phyloP scores from a whole-genome alignment of 2,797 vertebrate genomes.

The Vipera ursinii region DNA sequence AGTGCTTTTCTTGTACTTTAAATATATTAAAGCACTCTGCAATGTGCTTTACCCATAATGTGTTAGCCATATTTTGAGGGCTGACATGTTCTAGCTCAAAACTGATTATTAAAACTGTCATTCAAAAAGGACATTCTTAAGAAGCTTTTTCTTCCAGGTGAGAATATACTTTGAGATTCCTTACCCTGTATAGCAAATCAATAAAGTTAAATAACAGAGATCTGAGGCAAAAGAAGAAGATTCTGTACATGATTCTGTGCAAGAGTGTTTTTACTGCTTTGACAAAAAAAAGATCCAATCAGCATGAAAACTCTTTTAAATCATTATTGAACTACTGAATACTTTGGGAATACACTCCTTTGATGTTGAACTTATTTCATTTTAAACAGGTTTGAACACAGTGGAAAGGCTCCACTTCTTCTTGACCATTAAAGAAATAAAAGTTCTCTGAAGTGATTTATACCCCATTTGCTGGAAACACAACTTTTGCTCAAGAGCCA shows the following conservation, averaged over 20 bases:
- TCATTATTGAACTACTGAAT: conserved; percentile 1
- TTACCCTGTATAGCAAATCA: conserved; percentile 15
- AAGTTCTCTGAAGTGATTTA: not conserved
- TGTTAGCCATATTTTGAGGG: not conserved
- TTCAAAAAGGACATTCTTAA: not conserved
- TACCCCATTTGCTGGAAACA: not conserved
- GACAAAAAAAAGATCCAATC: not conserved
- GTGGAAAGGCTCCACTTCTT: not conserved
- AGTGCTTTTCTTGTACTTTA: not conserved
- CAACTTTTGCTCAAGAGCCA: not conserved
- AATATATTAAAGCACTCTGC: not conserved
- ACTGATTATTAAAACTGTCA: not conserved
- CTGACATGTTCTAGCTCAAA: not conserved
- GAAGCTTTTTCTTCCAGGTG: not conserved
- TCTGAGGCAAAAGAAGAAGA: conserved; percentile 37
- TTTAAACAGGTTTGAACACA: conserved; percentile 3
- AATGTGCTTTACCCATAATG: not conserved
- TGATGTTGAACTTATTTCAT: conserved; percentile 5
- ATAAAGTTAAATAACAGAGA: conserved; percentile 1
- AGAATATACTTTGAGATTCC: conserved; percentile 22
- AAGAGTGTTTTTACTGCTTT: conserved; percentile 19
- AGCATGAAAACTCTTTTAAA: not conserved
- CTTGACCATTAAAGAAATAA: not conserved
- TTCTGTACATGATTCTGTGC: not conserved
- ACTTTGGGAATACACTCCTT: conserved; percentile 23